Percentiles rank a stretch among this genome's conserved stretches.
Conservation (phyloP, 2,888 invertebrate genomes). For the Nymphalis urticae region DNA sequence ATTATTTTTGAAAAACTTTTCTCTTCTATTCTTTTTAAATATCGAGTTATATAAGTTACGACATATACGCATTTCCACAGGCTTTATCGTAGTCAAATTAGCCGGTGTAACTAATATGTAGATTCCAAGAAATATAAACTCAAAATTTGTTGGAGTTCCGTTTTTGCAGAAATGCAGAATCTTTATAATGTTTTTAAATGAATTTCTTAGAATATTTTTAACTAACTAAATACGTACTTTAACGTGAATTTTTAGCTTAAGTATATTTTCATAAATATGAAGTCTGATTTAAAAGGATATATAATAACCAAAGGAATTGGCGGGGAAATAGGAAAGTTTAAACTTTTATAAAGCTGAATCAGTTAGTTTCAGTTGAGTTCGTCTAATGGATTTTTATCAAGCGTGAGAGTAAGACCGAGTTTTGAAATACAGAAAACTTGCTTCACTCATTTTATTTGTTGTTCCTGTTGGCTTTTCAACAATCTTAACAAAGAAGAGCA, state of each 20-base stretch:
- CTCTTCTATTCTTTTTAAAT: no score
- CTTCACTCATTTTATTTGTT: constrained; percentile 29
- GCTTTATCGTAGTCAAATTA: no score
- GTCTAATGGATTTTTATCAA: constrained; percentile 40
- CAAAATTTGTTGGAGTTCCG: no score
- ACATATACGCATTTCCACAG: no score
- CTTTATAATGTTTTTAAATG: no score
- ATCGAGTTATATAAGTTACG: no score
- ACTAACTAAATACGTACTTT: no score
- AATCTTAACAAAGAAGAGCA: constrained; percentile 28
- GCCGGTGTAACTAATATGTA: no score
- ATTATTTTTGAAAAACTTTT: no score
- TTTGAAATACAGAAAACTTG: constrained; percentile 33
- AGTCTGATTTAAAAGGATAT: not conserved
- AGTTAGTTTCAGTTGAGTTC: constrained; percentile 37
- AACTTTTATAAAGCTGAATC: constrained; percentile 37
- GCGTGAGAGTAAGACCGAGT: constrained; percentile 34
- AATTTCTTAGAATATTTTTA: no score
- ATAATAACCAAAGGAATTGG: constrained; percentile 6
- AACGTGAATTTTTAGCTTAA: not conserved
- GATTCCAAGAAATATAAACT: no score
- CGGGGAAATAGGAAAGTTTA: constrained; percentile 29
- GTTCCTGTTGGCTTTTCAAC: constrained; percentile 33
- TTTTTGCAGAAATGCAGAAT: no score
- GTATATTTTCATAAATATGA: not conserved